Evolutionary conservation across 2,888 invertebrate species (phyloP).

Genomic region (Drepana falcataria): DNA sequence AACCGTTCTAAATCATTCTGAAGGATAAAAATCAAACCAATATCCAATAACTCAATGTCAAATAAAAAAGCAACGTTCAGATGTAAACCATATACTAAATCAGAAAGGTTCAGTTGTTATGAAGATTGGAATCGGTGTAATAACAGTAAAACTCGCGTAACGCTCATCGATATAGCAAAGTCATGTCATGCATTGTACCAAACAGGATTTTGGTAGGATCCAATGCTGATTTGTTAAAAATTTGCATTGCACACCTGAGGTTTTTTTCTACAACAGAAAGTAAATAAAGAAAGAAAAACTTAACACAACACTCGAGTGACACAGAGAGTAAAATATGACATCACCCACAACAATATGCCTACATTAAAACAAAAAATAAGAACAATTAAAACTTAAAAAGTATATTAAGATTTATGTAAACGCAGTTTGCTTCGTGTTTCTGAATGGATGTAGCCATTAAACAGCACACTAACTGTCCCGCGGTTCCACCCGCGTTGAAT

Average conservation of each 20-base stretch:
- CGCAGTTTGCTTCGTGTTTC: no score
- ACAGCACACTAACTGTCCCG: no score
- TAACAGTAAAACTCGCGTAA: conserved; percentile 41
- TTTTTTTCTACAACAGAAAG: no score
- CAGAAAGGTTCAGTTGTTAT: conserved; percentile 40
- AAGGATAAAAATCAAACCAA: not conserved
- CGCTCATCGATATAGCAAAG: conserved; percentile 27
- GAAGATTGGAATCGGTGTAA: conserved; percentile 42
- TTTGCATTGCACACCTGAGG: conserved; percentile 5
- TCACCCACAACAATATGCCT: no score
- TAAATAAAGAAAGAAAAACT: no score
- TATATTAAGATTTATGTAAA: no score
- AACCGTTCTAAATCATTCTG: not conserved
- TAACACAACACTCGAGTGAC: no score
- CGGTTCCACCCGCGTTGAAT: no score
- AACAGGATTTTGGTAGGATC: conserved; percentile 28
- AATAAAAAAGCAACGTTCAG: conserved; percentile 25
- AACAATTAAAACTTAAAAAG: no score
- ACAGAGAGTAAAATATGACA: no score
- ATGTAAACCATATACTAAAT: conserved; percentile 30
- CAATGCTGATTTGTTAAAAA: conserved; percentile 16
- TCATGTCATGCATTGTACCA: conserved; percentile 27
- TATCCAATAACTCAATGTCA: conserved; percentile 5
- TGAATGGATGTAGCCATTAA: no score
- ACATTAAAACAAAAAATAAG: no score